A percentile compares a stretch with the other conserved stretches of the same genome.
Conservation (phyloP, 2,888 invertebrate species). For the Vannuccia rotundouncinata region DNA sequence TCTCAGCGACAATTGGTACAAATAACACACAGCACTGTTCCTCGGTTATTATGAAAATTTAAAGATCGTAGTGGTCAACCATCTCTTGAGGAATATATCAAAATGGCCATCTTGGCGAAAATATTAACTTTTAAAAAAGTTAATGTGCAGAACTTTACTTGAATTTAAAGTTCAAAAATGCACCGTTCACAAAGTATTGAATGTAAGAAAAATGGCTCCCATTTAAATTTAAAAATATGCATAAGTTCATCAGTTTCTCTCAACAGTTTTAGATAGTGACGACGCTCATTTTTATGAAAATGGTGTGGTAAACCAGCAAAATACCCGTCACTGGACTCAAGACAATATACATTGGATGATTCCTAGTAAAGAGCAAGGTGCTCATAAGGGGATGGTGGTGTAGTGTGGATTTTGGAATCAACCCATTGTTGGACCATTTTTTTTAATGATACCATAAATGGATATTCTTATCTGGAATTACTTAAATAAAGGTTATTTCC, state of each 20-base stretch:
- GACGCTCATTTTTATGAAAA: constrained; percentile 35
- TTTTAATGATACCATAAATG: constrained; percentile 35
- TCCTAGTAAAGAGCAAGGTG: background rate
- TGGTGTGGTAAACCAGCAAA: constrained; percentile 37
- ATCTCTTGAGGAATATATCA: background rate
- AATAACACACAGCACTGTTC: background rate
- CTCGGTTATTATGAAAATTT: constrained; percentile 3
- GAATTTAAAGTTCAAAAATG: background rate
- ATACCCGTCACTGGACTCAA: constrained; percentile 31
- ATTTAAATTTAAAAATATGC: background rate
- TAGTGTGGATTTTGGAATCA: constrained; percentile 9
- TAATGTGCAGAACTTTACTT: background rate
- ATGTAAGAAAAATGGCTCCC: background rate
- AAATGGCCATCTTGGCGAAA: background rate
- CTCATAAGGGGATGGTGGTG: background rate
- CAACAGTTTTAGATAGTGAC: constrained; percentile 27
- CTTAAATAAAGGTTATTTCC: background rate
- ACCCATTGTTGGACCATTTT: constrained; percentile 33
- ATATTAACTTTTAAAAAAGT: background rate
- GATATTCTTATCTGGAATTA: constrained; percentile 33
- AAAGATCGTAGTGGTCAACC: background rate
- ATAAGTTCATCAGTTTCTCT: background rate
- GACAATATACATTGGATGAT: constrained; percentile 23
- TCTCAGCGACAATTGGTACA: constrained; percentile 14
- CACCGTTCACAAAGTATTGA: background rate